Evolutionary conservation across 2,888 invertebrate genomes (phyloP).

Genomic region (Apotomis turbidana): DNA sequence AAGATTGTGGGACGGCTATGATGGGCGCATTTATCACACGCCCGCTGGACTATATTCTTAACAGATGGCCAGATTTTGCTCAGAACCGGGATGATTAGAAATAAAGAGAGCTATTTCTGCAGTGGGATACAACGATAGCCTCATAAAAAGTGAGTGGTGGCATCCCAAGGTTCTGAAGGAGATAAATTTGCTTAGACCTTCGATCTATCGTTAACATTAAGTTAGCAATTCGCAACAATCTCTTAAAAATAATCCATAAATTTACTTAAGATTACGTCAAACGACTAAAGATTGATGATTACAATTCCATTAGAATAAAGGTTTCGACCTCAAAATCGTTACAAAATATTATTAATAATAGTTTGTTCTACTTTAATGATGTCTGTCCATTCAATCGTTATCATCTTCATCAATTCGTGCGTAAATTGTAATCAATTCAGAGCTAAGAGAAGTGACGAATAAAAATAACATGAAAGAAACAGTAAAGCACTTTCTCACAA

Average conservation of each 20-base stretch:
- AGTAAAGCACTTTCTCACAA: not conserved
- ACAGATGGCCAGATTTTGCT: too few species aligned
- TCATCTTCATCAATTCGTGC: not conserved
- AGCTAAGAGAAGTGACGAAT: not conserved
- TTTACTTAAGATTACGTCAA: slow-evolving; percentile 17
- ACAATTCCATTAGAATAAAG: slow-evolving; percentile 6
- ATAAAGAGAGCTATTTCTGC: too few species aligned
- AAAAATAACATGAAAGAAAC: not conserved
- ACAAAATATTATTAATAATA: slow-evolving; percentile 5
- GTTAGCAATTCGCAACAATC: not conserved
- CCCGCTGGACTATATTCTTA: too few species aligned
- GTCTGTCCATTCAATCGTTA: slow-evolving; percentile 8
- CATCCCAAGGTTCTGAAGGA: not conserved
- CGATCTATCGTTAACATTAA: not conserved
- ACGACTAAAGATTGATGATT: not conserved
- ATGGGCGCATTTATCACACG: too few species aligned
- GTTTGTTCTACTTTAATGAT: slow-evolving; percentile 7
- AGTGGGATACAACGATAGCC: too few species aligned
- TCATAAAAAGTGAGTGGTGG: too few species aligned
- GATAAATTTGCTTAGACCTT: too few species aligned
- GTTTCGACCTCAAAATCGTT: not conserved
- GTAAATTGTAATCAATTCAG: not conserved
- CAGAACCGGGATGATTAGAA: too few species aligned
- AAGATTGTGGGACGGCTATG: too few species aligned
- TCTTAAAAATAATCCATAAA: not conserved